A percentile compares a stretch with the other conserved stretches of the same genome.
Evolutionary conservation across 1,140 invertebrate genomes (phyloP).

Genomic region (Parapsyche elsis): DNA sequence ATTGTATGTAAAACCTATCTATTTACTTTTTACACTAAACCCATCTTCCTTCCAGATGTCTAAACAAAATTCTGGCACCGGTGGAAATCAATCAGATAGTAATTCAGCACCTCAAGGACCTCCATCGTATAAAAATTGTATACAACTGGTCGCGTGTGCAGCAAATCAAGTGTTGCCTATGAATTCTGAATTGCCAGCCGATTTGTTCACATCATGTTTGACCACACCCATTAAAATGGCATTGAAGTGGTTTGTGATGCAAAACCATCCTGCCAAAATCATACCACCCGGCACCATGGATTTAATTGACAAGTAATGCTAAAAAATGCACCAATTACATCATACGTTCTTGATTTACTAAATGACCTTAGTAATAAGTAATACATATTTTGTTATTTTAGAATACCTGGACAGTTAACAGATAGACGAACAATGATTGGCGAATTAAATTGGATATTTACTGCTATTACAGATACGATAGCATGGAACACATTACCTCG

Average conservation of each 20-base stretch:
- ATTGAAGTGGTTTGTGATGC: conserved; percentile 92
- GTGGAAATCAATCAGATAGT: conserved; percentile 6
- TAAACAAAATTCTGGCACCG: conserved; percentile 25
- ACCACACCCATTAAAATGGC: conserved; percentile 99
- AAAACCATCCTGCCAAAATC: conserved; percentile 81
- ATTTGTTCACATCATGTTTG: conserved; percentile 97
- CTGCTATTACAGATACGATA: conserved; percentile 99
- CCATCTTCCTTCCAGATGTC: conserved; percentile 50
- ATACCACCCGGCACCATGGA: conserved; percentile 85
- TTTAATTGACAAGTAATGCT: conserved; percentile 84
- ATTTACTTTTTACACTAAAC: no score
- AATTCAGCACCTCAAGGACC: conserved; percentile 49
- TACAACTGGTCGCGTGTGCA: conserved; percentile 95
- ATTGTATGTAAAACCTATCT: not conserved
- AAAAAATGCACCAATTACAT: not conserved
- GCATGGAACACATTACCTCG: conserved; percentile 96
- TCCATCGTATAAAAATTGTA: conserved; percentile 88
- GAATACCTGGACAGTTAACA: conserved; percentile 94
- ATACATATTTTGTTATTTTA: conserved; percentile 60
- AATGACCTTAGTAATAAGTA: not conserved
- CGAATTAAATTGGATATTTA: conserved; percentile 99
- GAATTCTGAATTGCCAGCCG: conserved; percentile 98
- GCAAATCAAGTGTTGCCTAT: conserved; percentile 93
- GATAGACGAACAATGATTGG: conserved; percentile 97
- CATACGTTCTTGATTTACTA: not conserved